Evolutionary conservation across 2,888 invertebrate genomes (phyloP).

Genomic region (Aproaerema taeniolella): DNA sequence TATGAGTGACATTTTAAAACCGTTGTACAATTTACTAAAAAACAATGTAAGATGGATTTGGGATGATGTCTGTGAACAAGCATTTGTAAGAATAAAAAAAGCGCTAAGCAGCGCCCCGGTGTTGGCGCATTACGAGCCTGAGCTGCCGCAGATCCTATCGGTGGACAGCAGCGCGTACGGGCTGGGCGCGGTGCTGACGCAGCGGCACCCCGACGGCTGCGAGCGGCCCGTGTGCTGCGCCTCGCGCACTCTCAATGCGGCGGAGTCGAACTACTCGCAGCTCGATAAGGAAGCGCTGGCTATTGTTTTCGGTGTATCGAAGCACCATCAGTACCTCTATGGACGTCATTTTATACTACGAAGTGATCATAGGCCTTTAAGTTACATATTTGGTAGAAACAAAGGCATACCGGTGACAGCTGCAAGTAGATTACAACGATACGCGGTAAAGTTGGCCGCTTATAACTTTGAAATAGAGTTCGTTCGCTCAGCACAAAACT

Average conservation of each 20-base stretch:
- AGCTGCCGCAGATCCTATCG: neutral
- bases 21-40: neutral
- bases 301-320: constrained; percentile 14
- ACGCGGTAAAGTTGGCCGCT: constrained; percentile 31
- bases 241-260: neutral
- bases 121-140: neutral
- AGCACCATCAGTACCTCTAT: constrained; percentile 18
- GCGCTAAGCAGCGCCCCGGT: neutral
- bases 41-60: neutral
- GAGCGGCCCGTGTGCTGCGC: neutral
- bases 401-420: constrained; percentile 31
- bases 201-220: neutral
- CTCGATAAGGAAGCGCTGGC: constrained; percentile 18
- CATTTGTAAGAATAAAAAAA: neutral
- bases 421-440: constrained; percentile 32
- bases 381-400: neutral
- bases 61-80: neutral
- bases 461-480: constrained; percentile 29
- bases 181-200: neutral
- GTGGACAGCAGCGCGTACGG: too few species aligned
- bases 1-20: neutral
- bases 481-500: constrained; percentile 17
- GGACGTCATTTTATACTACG: constrained; percentile 9
- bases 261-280: neutral
- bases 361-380: neutral